These are phyloP conservation scores for Lasioglossum marginatum DNA, from an alignment of 2,888 invertebrate genomes.

Conservation along the genomic window DNA sequence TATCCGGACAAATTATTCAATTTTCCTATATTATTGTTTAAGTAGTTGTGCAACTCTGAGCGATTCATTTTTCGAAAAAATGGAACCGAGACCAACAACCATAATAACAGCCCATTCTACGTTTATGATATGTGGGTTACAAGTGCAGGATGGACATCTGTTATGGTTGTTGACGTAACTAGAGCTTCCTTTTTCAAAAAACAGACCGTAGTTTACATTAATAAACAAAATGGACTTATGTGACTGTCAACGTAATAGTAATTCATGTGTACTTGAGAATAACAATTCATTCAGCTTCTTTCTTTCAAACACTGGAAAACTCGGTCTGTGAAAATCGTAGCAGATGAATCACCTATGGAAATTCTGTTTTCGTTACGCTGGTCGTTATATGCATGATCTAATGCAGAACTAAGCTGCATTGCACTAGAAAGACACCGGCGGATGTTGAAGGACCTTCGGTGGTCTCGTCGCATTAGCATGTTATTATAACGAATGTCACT, in stretches of 20 bases:
- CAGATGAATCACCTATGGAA: constrained; percentile 34
- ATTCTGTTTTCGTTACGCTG: constrained; percentile 34
- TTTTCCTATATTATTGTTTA: not conserved
- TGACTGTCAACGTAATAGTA: not conserved
- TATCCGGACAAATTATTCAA: not conserved
- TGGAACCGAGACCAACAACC: not conserved
- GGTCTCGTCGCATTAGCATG: constrained; percentile 60
- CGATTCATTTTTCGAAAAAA: too few relatives aligned
- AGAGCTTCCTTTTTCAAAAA: not conserved
- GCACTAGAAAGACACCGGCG: constrained; percentile 35
- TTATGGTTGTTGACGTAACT: constrained; percentile 2
- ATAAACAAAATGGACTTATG: not conserved
- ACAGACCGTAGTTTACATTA: too few relatives aligned
- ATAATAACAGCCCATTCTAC: not conserved
- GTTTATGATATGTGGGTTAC: not conserved
- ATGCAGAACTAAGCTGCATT: constrained; percentile 23
- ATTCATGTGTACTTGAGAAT: not conserved
- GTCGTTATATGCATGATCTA: constrained; percentile 46
- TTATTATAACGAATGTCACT: constrained; percentile 65
- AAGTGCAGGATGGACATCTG: not conserved
- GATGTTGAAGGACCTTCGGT: constrained; percentile 61
- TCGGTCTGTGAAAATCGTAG: not conserved
- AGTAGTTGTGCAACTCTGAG: not conserved
- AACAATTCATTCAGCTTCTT: not conserved
- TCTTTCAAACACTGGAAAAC: not conserved